Base-by-base conservation (phyloP, 1,140 invertebrate genomes). In the Drosophila sucinea region DNA sequence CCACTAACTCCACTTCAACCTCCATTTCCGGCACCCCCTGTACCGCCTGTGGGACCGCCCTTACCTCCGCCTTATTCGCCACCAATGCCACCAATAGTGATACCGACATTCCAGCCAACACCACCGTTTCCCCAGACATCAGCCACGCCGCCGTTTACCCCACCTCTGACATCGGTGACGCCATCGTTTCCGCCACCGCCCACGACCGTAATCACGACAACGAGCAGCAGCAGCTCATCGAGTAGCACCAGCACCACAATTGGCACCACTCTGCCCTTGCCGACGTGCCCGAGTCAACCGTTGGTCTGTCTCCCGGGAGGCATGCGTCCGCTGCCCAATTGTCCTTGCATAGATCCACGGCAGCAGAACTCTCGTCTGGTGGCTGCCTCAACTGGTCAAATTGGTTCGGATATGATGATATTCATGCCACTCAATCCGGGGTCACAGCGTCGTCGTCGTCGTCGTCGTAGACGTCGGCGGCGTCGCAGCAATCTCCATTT, bases 331-430 rank as follows among this genome's bases (percentile, higher is more conserved):
- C 38, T 90, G 62, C 79, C 91, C 27, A 67, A 89, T 38, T 92
- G 91, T 17, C 87, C 91, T 35, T 92, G 91, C 64, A 92, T 92
- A 23, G 91, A 92, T 79, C 90, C 90, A 10, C 66, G 90, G 5
- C 75, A 81, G 60, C 73, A 78, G 56, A 81, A 77, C 47, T 56
- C 65, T 0, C 81, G 55, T 1, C 30, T 70, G 27, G 47, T 65
- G 32, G 38, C 17, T 17, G 17, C 62, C 3, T 11, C 67, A 2
- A 35, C 70, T 0, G 60, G 58, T 5, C 47, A 70, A 4, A 40
- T 79, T 25, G 81, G 85, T 58, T 75, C 84, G 70, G 85, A 91
- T 47, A 82, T 85, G 73, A 91, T 91, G 82, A 69, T 91, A 35
- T 91, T 91, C 54, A 82, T 83, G 74, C 79, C 79, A 54, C 70